phyloP scores from a whole-genome alignment of 1,140 invertebrate species.

The Drosophila willistoni region DNA sequence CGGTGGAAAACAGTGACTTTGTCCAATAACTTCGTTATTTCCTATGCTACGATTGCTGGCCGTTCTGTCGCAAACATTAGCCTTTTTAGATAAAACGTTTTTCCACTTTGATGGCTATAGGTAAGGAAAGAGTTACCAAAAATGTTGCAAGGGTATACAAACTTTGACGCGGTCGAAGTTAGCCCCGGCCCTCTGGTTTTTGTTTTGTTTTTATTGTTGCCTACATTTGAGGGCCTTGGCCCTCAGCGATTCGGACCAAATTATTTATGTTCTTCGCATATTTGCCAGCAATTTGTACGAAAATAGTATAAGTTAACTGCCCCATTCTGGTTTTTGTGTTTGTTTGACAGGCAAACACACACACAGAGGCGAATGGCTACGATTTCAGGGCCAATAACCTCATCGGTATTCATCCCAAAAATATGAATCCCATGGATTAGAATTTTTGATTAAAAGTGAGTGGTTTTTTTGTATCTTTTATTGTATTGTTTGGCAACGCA shows the following conservation, averaged over 20 bases:
- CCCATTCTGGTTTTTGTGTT: slow-evolving; percentile 45
- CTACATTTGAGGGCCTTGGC: slow-evolving; percentile 46
- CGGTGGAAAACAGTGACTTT: too few relatives aligned
- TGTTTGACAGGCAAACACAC: slow-evolving; percentile 19
- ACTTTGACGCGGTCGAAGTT: too few relatives aligned
- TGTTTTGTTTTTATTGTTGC: slow-evolving; percentile 70
- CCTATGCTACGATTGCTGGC: too few relatives aligned
- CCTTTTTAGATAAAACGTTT: too few relatives aligned
- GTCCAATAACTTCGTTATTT: too few relatives aligned
- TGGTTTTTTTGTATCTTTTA: slow-evolving; percentile 40
- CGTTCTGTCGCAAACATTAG: too few relatives aligned
- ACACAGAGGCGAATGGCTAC: slow-evolving; percentile 3
- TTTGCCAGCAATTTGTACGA: slow-evolving; percentile 71
- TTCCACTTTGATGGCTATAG: too few relatives aligned
- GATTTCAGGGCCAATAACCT: slow-evolving; percentile 51
- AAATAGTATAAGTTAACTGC: slow-evolving; percentile 58
- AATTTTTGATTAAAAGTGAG: slow-evolving; percentile 50
- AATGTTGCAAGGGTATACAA: too few relatives aligned
- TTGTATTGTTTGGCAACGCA: slow-evolving; percentile 11
- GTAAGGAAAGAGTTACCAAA: too few relatives aligned
- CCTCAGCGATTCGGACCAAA: background rate
- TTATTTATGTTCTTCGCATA: slow-evolving; percentile 76
- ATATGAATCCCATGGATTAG: slow-evolving; percentile 25
- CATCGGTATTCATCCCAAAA: slow-evolving; percentile 45
- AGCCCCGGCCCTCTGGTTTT: too few relatives aligned